Conservation (phyloP, 2,113 vertebrate species). For the Syrmaticus mikado region DNA sequence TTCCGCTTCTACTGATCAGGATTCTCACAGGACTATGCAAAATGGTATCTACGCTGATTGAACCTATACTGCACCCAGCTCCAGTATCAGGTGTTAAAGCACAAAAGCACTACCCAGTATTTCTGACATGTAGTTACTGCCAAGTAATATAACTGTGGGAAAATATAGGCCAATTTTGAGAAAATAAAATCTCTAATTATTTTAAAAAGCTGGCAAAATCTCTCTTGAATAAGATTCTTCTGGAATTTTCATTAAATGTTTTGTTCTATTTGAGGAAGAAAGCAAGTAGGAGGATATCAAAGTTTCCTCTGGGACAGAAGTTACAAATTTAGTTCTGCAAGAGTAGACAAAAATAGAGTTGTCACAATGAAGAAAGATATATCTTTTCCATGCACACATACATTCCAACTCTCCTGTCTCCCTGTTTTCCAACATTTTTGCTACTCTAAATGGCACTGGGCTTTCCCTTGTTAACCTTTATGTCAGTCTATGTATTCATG, state of each 20-base stretch:
- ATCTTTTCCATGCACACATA: background rate
- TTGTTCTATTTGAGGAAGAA: background rate
- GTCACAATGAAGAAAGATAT: background rate
- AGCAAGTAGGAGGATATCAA: background rate
- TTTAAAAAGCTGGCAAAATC: background rate
- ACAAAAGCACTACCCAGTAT: background rate
- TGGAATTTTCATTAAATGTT: conserved; percentile 32
- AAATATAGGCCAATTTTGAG: background rate
- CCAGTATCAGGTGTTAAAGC: background rate
- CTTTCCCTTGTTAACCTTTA: background rate
- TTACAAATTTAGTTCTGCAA: conserved; percentile 35
- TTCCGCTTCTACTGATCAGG: background rate
- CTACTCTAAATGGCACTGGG: background rate
- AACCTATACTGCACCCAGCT: background rate
- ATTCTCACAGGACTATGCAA: background rate
- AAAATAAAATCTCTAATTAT: background rate
- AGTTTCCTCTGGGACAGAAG: conserved; percentile 24
- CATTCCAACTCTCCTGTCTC: background rate
- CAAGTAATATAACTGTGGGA: background rate
- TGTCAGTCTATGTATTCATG: background rate
- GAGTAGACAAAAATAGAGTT: conserved; percentile 15
- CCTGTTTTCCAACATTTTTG: background rate
- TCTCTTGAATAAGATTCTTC: background rate
- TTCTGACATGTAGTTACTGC: rapidly evolving
- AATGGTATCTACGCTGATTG: background rate